These are phyloP conservation scores for Lagocephalus sceleratus DNA, from an alignment of 2,797 vertebrate species.

Conservation along the genomic window DNA sequence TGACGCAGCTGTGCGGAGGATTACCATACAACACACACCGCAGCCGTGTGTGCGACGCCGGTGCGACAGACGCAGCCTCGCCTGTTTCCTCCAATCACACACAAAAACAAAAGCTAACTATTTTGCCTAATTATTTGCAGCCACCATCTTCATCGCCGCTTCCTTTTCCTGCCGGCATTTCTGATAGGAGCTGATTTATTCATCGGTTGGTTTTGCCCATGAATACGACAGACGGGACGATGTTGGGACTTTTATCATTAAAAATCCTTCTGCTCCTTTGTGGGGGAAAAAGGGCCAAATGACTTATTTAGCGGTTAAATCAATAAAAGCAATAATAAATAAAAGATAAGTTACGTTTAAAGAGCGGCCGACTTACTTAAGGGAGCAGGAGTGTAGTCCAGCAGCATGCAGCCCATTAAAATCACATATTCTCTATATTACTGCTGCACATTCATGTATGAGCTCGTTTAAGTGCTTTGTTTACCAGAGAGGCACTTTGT, in stretches of 20 bases:
- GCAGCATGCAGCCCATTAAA: constrained; percentile 33
- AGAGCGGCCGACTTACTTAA: constrained; percentile 15
- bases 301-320: constrained; percentile 2
- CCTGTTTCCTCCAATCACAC: constrained; percentile 59
- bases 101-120: constrained; percentile 60
- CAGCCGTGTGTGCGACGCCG: background rate
- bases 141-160: constrained; percentile 21
- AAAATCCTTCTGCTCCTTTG: constrained; percentile 9
- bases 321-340: background rate
- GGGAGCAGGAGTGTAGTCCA: constrained; percentile 2
- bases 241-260: background rate
- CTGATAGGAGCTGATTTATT: constrained; percentile 24
- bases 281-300: background rate
- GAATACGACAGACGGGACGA: constrained; percentile 2
- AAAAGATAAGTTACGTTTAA: background rate
- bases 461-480: constrained; percentile 33
- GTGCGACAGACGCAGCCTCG: constrained; percentile 31
- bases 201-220: constrained; percentile 23
- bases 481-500: constrained; percentile 35
- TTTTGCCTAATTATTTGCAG: constrained; percentile 63
- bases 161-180: no score
- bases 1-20: constrained; percentile 56
- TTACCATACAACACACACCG: constrained; percentile 36
- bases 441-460: constrained; percentile 3
- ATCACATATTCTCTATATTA: constrained; percentile 38